Conservation (phyloP, 2,113 vertebrate species). For the Himantopus leucocephalus region DNA sequence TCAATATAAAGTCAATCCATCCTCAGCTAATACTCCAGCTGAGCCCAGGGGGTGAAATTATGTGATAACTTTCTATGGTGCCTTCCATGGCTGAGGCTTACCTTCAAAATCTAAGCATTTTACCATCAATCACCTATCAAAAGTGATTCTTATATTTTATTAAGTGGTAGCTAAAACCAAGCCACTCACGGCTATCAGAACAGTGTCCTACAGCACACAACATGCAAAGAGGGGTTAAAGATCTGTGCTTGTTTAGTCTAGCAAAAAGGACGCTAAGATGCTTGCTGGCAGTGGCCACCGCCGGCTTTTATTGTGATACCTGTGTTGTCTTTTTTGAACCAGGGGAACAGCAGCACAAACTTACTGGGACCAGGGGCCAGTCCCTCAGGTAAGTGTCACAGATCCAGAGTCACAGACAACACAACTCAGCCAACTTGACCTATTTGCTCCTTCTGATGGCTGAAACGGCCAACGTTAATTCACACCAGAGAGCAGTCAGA, state of each 20-base stretch:
- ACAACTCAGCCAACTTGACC: background rate
- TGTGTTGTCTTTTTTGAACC: background rate
- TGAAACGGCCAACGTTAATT: background rate
- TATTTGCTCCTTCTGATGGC: background rate
- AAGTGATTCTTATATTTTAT: background rate
- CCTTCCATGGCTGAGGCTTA: background rate
- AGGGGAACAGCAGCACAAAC: background rate
- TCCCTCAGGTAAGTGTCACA: background rate
- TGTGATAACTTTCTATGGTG: background rate
- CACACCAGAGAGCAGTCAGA: background rate
- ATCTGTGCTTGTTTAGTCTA: background rate
- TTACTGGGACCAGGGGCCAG: background rate
- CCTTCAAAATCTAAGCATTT: background rate
- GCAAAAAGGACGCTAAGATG: background rate
- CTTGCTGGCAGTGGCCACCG: background rate
- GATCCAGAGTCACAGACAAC: background rate
- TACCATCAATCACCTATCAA: background rate
- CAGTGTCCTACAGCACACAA: background rate
- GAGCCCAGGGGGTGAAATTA: background rate
- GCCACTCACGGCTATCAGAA: background rate
- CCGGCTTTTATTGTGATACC: background rate
- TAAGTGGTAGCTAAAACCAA: background rate
- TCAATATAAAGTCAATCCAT: background rate
- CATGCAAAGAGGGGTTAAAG: background rate
- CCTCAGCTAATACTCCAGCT: background rate